Evolutionary conservation across 2,113 vertebrate species (phyloP).

Genomic region (Limanda limanda): DNA sequence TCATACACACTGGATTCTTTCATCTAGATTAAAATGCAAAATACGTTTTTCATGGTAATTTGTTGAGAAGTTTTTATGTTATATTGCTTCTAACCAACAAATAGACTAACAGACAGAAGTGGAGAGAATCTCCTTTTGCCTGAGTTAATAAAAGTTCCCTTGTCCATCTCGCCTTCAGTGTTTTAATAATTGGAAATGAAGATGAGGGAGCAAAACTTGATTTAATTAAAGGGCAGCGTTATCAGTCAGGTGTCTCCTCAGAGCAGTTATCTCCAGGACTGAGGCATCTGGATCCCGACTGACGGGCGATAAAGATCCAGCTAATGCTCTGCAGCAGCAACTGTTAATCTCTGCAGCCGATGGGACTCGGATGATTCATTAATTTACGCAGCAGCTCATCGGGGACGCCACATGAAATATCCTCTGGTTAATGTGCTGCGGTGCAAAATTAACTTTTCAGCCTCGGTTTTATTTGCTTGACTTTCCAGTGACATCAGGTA

Average conservation of each 20-base stretch:
- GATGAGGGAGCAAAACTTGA: background rate
- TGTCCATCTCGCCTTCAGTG: background rate
- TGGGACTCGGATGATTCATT: slow-evolving; percentile 26
- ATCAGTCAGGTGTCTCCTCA: slow-evolving; percentile 20
- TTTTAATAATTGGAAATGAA: background rate
- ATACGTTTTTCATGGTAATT: too few relatives aligned
- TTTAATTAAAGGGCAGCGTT: slow-evolving; percentile 31
- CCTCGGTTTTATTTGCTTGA: background rate
- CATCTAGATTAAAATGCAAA: too few relatives aligned
- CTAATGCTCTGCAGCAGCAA: slow-evolving; percentile 19
- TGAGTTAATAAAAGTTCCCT: background rate
- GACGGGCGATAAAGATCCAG: slow-evolving; percentile 21
- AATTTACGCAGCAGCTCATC: slow-evolving; percentile 1
- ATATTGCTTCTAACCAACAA: too few relatives aligned
- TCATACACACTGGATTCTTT: too few relatives aligned
- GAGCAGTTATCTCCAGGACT: background rate
- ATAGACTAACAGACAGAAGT: too few relatives aligned
- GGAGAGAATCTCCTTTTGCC: too few relatives aligned
- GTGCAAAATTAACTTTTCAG: background rate
- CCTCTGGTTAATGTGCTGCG: background rate
- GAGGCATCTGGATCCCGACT: background rate
- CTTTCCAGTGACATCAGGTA: too few relatives aligned
- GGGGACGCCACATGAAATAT: background rate
- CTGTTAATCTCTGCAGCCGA: slow-evolving; percentile 7
- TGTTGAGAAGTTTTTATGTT: too few relatives aligned